Base-by-base conservation (phyloP, 2,888 invertebrate genomes). In the Choristoneura rosaceana region DNA sequence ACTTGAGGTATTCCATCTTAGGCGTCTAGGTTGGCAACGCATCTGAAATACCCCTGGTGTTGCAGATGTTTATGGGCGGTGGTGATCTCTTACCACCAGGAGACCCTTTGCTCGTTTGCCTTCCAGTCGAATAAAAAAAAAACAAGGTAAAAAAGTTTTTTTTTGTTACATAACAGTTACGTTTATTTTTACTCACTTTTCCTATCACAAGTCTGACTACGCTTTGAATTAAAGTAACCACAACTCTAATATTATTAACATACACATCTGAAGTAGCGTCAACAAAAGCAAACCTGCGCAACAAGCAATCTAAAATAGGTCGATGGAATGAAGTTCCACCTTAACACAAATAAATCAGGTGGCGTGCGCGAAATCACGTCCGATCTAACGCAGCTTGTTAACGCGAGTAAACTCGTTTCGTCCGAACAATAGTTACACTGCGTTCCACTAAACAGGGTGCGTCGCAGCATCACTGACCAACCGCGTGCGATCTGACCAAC, bases 361-460 rank as follows among this genome's bases (percentile, higher is more conserved):
- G 80, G 87, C 90, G 89, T 90, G 89, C 77, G 73, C 80, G 82
- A 80, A 85, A 90, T 89, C 87, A 88, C 87, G 86, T 85, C 78
- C 86, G 81, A 89, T 89, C 89, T 87, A 87, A 89, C 88, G 86
- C 87, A 87, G 87, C 89, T 89, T 87, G 90, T 90, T 89, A 89
- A 88, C 89, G 85, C 86, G 84, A 82, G 85, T 80, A 88, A 89
- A 89, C 89, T 88, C 85, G 85, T 83, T 87, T 84, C 81, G 79
- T 75, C 79, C 78, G 76, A 76, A 71, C 79, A 14, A 34, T 75
- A 66, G 70, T 60, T 78, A 71, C 59, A 75, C 69, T 68, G 63
- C 76, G 76, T 75, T 43, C 77, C 69, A 17, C 69, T 4, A 55
- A 77, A 47, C 41, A 75, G 43, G 45, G 80, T 81, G 81, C 80